Conservation (phyloP, 2,113 vertebrate genomes). For the Mus pahari region DNA sequence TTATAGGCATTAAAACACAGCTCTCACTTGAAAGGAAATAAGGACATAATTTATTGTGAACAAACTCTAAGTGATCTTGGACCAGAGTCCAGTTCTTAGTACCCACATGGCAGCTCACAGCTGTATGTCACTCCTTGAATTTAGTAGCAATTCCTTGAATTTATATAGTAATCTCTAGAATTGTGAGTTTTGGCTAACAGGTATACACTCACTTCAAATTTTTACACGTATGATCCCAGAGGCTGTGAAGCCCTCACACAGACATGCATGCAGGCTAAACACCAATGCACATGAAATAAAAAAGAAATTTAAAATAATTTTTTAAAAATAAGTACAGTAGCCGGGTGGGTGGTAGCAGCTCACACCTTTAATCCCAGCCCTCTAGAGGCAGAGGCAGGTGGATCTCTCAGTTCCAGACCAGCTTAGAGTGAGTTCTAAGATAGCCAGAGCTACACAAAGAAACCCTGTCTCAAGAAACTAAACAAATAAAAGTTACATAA, state of each 20-base stretch:
- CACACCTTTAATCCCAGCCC: neutral
- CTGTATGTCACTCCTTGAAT: neutral
- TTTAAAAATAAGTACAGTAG: neutral
- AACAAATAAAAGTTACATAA: neutral
- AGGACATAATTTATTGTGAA: neutral
- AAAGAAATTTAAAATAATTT: neutral
- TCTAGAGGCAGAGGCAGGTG: neutral
- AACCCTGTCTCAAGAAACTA: neutral
- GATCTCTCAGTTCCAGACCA: neutral
- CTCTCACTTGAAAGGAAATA: neutral
- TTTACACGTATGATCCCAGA: neutral
- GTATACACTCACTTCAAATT: neutral
- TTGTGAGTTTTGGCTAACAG: constrained; percentile 19
- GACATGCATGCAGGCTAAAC: neutral
- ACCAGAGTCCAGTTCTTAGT: neutral
- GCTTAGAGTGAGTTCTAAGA: neutral
- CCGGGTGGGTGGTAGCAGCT: neutral
- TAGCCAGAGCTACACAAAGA: neutral
- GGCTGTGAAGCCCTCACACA: neutral
- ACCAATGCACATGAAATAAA: neutral
- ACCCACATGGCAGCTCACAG: neutral
- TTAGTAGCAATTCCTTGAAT: neutral
- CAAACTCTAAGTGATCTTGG: neutral
- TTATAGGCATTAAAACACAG: neutral
- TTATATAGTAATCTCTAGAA: constrained; percentile 14